phyloP scores from a whole-genome alignment of 30 jellyfish, hydroid and myxozoan species.

The Chrysaora quinquecirrha region DNA sequence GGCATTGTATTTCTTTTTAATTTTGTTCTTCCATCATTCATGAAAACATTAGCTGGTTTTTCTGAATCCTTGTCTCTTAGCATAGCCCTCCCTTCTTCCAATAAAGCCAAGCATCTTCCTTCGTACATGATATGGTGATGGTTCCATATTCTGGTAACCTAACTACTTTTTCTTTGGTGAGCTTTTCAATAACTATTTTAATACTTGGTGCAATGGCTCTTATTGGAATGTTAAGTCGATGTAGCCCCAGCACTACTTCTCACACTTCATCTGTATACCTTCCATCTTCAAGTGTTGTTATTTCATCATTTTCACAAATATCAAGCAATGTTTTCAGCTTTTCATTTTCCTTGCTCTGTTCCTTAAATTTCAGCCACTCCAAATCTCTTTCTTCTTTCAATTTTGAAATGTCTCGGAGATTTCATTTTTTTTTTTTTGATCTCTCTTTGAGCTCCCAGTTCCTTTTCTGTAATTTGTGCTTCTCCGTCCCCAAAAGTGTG shows the following conservation, averaged over 20 bases:
- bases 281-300: neutral
- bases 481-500: slow-evolving; percentile 8
- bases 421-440: too few species aligned
- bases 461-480: neutral
- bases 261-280: neutral
- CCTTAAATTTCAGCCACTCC: slow-evolving; percentile 27
- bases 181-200: slow-evolving; percentile 1
- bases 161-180: neutral
- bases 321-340: slow-evolving; percentile 9
- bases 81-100: slow-evolving; percentile 20
- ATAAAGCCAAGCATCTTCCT: slow-evolving; percentile 14
- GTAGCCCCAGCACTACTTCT: neutral
- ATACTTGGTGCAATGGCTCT: slow-evolving; percentile 1
- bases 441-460: neutral
- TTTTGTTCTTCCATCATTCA: slow-evolving; percentile 15
- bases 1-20: slow-evolving; percentile 16
- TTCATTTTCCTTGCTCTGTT: slow-evolving; percentile 14
- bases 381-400: slow-evolving; percentile 16
- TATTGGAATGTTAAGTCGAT: neutral
- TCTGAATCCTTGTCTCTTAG: slow-evolving; percentile 8
- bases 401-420: neutral
- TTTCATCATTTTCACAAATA: slow-evolving; percentile 1
- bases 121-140: slow-evolving; percentile 4
- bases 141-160: slow-evolving; percentile 33
- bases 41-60: slow-evolving; percentile 7